These are phyloP conservation scores for Cosmia trapezina DNA, from an alignment of 2,888 invertebrate species.

Conservation along the genomic window DNA sequence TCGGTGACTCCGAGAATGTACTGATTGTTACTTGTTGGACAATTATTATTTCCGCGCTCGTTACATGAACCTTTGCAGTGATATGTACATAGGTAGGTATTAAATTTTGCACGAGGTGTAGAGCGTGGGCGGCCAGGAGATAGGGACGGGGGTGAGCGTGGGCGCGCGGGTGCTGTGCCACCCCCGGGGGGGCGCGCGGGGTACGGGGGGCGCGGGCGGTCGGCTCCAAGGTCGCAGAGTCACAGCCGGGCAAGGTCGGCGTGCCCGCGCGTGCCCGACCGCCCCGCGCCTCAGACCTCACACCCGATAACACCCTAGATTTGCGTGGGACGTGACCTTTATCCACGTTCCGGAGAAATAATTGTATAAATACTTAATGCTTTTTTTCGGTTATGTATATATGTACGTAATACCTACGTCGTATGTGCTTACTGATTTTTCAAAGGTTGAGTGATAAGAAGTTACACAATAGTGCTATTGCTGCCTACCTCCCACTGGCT, in stretches of 20 bases:
- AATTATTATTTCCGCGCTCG: conserved; percentile 73
- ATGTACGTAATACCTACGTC: conserved; percentile 72
- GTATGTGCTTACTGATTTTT: conserved; percentile 50
- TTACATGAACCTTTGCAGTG: conserved; percentile 71
- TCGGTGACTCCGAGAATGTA: neutral
- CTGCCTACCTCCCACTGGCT: neutral
- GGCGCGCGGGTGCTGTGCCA: conserved; percentile 72
- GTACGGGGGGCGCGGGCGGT: conserved; percentile 68
- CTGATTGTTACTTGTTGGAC: conserved; percentile 24
- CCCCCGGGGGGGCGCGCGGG: conserved; percentile 60
- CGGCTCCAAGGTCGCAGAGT: conserved; percentile 90
- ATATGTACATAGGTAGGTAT: conserved; percentile 68
- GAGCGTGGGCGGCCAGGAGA: conserved; percentile 75
- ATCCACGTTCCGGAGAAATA: conserved; percentile 88
- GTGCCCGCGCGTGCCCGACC: conserved; percentile 87
- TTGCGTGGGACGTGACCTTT: conserved; percentile 90
- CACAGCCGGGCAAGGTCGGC: conserved; percentile 90
- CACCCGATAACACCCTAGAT: conserved; percentile 85
- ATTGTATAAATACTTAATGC: conserved; percentile 87
- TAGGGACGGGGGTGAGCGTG: conserved; percentile 74
- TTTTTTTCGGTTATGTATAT: conserved; percentile 73
- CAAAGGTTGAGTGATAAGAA: conserved; percentile 32
- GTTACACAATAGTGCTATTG: conserved; percentile 18
- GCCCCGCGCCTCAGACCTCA: conserved; percentile 73
- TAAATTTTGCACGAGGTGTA: conserved; percentile 86